phyloP scores from a whole-genome alignment of 2,113 vertebrate species.

The Gambusia affinis region DNA sequence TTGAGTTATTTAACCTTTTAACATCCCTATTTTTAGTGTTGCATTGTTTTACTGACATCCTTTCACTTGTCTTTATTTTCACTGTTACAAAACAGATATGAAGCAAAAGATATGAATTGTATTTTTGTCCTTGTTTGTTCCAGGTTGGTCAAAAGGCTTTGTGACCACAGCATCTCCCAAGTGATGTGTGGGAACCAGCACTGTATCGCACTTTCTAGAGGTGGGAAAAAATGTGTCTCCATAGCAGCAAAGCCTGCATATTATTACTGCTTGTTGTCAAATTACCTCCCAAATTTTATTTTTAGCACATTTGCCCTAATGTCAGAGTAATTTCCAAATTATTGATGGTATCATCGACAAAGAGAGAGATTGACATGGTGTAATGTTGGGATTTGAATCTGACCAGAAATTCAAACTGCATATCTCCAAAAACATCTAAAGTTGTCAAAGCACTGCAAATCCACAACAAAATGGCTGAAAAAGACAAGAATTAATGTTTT shows the following conservation, averaged over 20 bases:
- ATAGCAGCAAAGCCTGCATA: background rate
- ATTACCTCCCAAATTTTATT: background rate
- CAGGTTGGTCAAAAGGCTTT: slow-evolving; percentile 94
- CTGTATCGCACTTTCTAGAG: slow-evolving; percentile 95
- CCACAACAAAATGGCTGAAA: too few species aligned
- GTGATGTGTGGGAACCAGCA: slow-evolving; percentile 97
- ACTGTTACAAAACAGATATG: background rate
- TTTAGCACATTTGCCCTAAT: background rate
- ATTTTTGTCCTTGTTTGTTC: slow-evolving; percentile 21
- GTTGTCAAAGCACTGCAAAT: too few species aligned
- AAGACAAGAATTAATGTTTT: too few species aligned
- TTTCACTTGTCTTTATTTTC: background rate
- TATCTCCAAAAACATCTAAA: too few species aligned
- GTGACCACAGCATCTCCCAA: slow-evolving; percentile 92
- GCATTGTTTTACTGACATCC: background rate
- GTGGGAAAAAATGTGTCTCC: slow-evolving; percentile 71
- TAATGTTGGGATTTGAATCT: too few species aligned
- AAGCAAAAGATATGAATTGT: background rate
- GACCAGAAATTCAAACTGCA: too few species aligned
- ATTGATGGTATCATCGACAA: too few species aligned
- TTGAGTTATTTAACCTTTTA: background rate
- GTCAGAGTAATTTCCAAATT: background rate
- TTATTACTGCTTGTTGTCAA: background rate
- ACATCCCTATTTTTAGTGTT: background rate
- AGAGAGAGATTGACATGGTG: too few species aligned